phyloP scores from a whole-genome alignment of 2,797 vertebrate species.

The Anabacerthia variegaticeps region DNA sequence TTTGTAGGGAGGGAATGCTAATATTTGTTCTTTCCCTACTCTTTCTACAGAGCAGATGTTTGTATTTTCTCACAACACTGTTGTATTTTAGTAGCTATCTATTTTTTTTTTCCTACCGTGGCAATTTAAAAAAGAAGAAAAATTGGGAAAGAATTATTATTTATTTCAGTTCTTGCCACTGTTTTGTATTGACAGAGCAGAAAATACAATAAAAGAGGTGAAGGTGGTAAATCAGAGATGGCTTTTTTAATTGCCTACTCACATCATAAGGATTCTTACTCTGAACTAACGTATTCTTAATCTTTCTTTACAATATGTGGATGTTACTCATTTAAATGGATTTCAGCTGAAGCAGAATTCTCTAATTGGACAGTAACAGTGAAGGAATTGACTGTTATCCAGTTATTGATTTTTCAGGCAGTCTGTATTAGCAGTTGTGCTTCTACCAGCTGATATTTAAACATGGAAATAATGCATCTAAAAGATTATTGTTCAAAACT shows the following conservation, averaged over 20 bases:
- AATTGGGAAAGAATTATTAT: background rate
- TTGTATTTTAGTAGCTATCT: background rate
- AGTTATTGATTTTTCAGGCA: conserved; percentile 66
- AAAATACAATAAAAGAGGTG: conserved; percentile 6
- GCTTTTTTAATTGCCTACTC: conserved; percentile 3
- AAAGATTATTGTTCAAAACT: conserved; percentile 57
- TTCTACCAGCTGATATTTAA: conserved; percentile 60
- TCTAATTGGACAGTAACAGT: conserved; percentile 68
- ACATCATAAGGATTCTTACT: background rate
- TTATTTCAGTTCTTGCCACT: background rate
- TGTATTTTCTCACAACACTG: background rate
- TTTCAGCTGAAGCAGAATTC: conserved; percentile 48
- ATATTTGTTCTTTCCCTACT: background rate
- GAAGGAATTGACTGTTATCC: conserved; percentile 64
- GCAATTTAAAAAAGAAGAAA: background rate
- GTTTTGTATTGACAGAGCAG: background rate
- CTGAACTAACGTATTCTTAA: background rate
- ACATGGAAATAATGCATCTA: conserved; percentile 49
- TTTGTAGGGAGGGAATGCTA: background rate
- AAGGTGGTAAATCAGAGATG: background rate
- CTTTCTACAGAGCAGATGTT: background rate
- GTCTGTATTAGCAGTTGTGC: conserved; percentile 33
- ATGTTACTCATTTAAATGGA: conserved; percentile 50
- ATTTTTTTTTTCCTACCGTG: background rate
- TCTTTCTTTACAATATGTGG: background rate